phyloP scores from a whole-genome alignment of 2,888 invertebrate genomes.

The Amphiduros pacificus region DNA sequence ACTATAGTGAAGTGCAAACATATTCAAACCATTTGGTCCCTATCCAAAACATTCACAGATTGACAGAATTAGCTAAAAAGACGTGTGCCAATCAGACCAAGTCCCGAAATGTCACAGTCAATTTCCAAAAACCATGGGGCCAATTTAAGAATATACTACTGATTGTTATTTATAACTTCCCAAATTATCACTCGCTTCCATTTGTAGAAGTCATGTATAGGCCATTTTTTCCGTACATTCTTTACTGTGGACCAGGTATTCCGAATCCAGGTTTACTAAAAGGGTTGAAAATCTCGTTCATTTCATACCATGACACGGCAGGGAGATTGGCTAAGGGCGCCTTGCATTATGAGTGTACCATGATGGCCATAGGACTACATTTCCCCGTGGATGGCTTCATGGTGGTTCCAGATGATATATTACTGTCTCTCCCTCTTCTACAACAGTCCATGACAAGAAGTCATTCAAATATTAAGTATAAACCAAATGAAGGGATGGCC shows the following conservation, averaged over 20 bases:
- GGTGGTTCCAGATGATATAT: constrained; percentile 28
- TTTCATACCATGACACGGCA: constrained; percentile 18
- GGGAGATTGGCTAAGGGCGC: constrained; percentile 23
- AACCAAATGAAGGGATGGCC: constrained; percentile 19
- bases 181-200: constrained; percentile 30
- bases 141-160: constrained; percentile 24
- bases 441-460: constrained; percentile 3
- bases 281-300: constrained; percentile 21
- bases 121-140: constrained; percentile 21
- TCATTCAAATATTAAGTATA: constrained; percentile 21
- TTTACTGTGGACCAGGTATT: constrained; percentile 31
- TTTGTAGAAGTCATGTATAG: constrained; percentile 30
- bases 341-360: constrained; percentile 30
- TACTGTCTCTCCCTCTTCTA: no score
- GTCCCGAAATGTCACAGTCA: background rate
- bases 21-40: background rate
- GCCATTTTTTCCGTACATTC: constrained; percentile 28
- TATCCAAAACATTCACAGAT: background rate
- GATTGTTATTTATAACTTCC: constrained; percentile 28
- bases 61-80: background rate
- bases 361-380: constrained; percentile 21
- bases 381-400: constrained; percentile 25
- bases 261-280: constrained; percentile 19
- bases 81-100: background rate
- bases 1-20: no score